Base-by-base conservation (phyloP, 2,888 invertebrate genomes). In the Chrysolina oricalcia region DNA sequence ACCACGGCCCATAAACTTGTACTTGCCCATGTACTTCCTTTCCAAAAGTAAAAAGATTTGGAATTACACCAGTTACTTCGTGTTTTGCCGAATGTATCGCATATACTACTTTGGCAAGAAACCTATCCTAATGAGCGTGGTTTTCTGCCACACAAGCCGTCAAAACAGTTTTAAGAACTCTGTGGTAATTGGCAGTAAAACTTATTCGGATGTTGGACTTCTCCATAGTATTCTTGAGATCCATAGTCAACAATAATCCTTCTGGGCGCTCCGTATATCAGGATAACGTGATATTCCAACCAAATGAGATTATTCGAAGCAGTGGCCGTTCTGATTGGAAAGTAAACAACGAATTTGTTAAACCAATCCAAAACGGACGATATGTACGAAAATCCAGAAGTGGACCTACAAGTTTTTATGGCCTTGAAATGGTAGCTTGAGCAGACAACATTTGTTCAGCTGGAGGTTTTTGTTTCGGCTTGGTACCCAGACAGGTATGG, bases 161-260 rank as follows among this genome's bases (percentile, higher is more conserved):
- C 43, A 43, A n/a, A n/a, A n/a, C n/a, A n/a, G n/a, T n/a, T n/a
- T n/a, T n/a, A n/a, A n/a, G n/a, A n/a, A n/a, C n/a, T 2, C 11
- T 10, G 0, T 43, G 43, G 13, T 43, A 43, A 43, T 43, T 43
- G 15, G 13, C 43, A 3, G 43, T 43, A 4, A 13, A 43, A 0
- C 15, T 11, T 4, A 59, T n/a, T 23, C 9, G 62, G 35, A 62
- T 62, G 9, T 23, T 62, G 21, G n/a, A 62, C 13, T 27, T 62
- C 9, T 62, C 62, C 62, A 62, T 62, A 6, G 4, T 15, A 10
- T 23, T 35, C 15, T 15, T 21, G 35, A 62, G n/a, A 0, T 15
- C 69, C 70, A 40, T 74, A 64, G 64, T 74, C 74, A 10, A 50
- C 50, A 40, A 74, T 74, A 6, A 74, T 23, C 9, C 11, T 23